Conservation (phyloP, 2,888 invertebrate species). For the Lordiphosa fenestrarum region DNA sequence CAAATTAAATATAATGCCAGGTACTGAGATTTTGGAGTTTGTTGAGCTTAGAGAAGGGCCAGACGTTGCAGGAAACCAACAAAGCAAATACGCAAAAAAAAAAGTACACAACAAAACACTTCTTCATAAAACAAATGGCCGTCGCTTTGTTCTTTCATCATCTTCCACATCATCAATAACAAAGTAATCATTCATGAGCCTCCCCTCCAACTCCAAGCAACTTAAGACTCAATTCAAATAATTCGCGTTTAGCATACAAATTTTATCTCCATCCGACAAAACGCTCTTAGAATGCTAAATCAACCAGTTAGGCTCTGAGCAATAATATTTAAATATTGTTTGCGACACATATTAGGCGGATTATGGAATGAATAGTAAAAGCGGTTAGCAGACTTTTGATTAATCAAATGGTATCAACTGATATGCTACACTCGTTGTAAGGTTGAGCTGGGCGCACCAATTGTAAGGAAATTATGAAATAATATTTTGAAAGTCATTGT, state of each 20-base stretch:
- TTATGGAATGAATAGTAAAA: no score
- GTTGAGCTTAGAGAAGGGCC: slow-evolving; percentile 36
- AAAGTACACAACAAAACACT: slow-evolving; percentile 25
- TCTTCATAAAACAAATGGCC: slow-evolving; percentile 51
- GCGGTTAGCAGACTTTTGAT: no score
- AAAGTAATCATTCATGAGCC: slow-evolving; percentile 10
- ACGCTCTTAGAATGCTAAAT: slow-evolving; percentile 26
- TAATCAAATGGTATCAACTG: no score
- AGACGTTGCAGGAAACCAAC: slow-evolving; percentile 47
- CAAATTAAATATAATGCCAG: slow-evolving; percentile 45
- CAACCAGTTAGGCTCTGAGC: not conserved
- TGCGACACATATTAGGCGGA: slow-evolving; percentile 17
- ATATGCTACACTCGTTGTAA: no score
- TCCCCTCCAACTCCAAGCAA: slow-evolving; percentile 4
- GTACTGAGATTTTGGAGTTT: slow-evolving; percentile 47
- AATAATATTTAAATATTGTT: no score
- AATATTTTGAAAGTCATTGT: no score
- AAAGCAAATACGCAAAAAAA: slow-evolving; percentile 4
- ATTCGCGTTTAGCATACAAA: slow-evolving; percentile 54
- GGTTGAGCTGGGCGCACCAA: no score
- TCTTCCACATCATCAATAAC: slow-evolving; percentile 26
- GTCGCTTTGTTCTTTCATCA: slow-evolving; percentile 43
- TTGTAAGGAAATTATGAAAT: no score
- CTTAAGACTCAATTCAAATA: slow-evolving; percentile 40
- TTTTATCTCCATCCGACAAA: slow-evolving; percentile 20